phyloP scores from a whole-genome alignment of 2,113 vertebrate species.

The Heliornis fulica region DNA sequence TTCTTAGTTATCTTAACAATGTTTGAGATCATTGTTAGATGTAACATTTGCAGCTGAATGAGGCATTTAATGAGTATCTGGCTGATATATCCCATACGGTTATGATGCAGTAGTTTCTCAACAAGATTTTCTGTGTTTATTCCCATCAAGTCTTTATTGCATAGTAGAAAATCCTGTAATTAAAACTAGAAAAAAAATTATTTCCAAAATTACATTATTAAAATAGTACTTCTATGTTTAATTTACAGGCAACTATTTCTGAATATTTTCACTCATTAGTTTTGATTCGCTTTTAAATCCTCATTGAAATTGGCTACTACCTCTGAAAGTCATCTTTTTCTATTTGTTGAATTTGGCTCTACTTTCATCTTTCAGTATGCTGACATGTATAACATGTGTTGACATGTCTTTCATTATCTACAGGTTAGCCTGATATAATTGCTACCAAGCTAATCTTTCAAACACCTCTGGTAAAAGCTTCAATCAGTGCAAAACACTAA shows the following conservation, averaged over 20 bases:
- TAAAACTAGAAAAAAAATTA: conserved; percentile 46
- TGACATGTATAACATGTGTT: not conserved
- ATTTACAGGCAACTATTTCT: not conserved
- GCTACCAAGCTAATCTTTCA: conserved; percentile 24
- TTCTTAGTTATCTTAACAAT: conserved; percentile 15
- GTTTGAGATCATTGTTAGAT: conserved; percentile 8
- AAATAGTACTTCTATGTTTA: not conserved
- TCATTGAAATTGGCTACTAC: not conserved
- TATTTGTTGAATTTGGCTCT: not conserved
- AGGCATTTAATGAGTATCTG: conserved; percentile 20
- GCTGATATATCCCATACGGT: conserved; percentile 9
- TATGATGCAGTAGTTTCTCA: conserved; percentile 36
- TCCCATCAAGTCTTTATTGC: conserved; percentile 7
- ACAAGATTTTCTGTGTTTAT: conserved; percentile 5
- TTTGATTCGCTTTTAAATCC: not conserved
- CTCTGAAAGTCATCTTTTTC: not conserved
- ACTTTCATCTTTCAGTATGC: not conserved
- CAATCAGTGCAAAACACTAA: not conserved
- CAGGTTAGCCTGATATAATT: not conserved
- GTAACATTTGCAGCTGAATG: conserved; percentile 39
- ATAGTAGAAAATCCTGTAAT: conserved; percentile 20
- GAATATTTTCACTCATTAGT: not conserved
- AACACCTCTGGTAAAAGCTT: conserved; percentile 12
- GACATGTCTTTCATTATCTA: conserved; percentile 27
- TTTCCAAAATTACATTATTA: not conserved